phyloP scores from a whole-genome alignment of 2,797 vertebrate species.

The Phrynocephalus guinanensis region DNA sequence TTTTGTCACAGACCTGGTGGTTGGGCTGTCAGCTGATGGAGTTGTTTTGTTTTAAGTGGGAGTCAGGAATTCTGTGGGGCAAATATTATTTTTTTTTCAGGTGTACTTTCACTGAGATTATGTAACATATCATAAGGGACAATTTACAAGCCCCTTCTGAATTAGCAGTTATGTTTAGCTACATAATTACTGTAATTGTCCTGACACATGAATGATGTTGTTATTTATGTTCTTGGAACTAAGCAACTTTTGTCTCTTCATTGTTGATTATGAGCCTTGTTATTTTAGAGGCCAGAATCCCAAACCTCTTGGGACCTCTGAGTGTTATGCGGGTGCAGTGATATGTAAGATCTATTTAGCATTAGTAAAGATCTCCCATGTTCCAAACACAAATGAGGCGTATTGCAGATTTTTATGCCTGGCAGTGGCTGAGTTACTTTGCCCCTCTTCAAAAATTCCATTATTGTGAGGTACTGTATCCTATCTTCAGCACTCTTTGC shows the following conservation, averaged over 20 bases:
- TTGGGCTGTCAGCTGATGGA: constrained; percentile 53
- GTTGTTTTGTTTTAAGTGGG: constrained; percentile 15
- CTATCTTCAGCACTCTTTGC: background rate
- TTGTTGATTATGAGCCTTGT: background rate
- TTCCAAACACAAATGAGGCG: background rate
- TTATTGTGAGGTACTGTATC: background rate
- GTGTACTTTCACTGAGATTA: constrained; percentile 40
- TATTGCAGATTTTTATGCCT: background rate
- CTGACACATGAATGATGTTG: constrained; percentile 46
- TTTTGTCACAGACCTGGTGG: constrained; percentile 58
- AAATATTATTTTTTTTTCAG: constrained; percentile 68
- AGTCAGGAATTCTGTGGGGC: constrained; percentile 44
- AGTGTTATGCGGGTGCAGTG: background rate
- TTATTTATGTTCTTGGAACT: constrained; percentile 43
- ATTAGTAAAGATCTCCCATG: background rate
- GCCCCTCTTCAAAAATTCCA: background rate
- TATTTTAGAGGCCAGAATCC: constrained; percentile 9
- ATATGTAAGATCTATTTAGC: constrained; percentile 18
- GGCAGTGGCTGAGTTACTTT: background rate
- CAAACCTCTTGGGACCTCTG: background rate
- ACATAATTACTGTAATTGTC: constrained; percentile 52
- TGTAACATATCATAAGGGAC: constrained; percentile 49
- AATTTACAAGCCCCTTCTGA: constrained; percentile 50
- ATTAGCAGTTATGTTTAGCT: constrained; percentile 57
- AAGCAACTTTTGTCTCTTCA: constrained; percentile 26